Conservation (phyloP, 64 coral and sea anemone species). For the Dendronephthya gigantea region DNA sequence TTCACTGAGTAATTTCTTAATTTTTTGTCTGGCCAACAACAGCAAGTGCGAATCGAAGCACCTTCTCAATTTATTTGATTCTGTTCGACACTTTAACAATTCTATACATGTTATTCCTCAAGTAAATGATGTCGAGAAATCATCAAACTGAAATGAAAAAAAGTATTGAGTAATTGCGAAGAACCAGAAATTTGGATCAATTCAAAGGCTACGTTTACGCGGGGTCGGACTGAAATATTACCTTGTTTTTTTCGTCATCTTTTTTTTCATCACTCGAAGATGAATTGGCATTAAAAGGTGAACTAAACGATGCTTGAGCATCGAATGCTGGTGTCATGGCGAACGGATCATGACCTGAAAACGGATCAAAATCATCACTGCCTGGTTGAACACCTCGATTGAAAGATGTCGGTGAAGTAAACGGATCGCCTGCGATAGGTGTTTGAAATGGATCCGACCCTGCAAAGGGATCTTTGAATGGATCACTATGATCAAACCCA, state of each 20-base stretch:
- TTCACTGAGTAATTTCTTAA: too few species aligned
- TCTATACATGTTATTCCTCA: background rate
- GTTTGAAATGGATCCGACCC: constrained; percentile 5
- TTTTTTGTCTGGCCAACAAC: too few species aligned
- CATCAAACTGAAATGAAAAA: background rate
- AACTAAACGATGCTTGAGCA: background rate
- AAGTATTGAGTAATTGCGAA: too few species aligned
- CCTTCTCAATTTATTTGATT: too few species aligned
- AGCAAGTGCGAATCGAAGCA: too few species aligned
- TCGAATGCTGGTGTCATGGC: background rate
- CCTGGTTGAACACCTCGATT: background rate
- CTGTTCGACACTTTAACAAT: too few species aligned
- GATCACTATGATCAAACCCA: background rate
- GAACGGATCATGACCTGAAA: constrained; percentile 7
- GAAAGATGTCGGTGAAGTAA: background rate
- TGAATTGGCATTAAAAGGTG: background rate
- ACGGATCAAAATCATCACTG: background rate
- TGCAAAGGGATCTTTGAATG: constrained; percentile 6
- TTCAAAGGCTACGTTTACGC: background rate
- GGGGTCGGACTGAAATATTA: background rate
- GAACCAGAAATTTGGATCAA: background rate
- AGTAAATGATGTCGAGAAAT: constrained; percentile 1
- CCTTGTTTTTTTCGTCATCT: background rate
- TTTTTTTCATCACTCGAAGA: background rate
- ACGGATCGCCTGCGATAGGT: background rate